These are phyloP conservation scores for Cataglyphis altisquamis DNA, from an alignment of 2,888 invertebrate genomes.

Conservation along the genomic window DNA sequence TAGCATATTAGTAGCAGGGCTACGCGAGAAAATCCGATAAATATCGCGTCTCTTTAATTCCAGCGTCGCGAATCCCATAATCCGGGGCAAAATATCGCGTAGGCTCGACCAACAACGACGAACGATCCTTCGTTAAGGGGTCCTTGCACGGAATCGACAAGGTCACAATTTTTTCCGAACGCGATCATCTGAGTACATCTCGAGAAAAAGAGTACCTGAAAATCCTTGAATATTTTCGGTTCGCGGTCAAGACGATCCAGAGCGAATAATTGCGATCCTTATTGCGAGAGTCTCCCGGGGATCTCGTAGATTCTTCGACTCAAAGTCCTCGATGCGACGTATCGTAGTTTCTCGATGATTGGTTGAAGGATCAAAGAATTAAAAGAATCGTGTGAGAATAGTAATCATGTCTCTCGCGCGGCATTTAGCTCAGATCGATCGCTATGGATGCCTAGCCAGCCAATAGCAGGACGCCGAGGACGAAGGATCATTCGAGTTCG, in stretches of 20 bases:
- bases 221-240: slow-evolving; percentile 40
- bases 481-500: slow-evolving; percentile 65
- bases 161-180: slow-evolving; percentile 23
- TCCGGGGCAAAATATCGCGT: slow-evolving; percentile 11
- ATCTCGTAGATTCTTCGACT: slow-evolving; percentile 7
- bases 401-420: slow-evolving; percentile 44
- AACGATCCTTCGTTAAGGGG: slow-evolving; percentile 66
- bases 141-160: slow-evolving; percentile 29
- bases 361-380: neutral
- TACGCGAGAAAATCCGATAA: slow-evolving; percentile 23
- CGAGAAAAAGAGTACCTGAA: slow-evolving; percentile 58
- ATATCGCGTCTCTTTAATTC: slow-evolving; percentile 30
- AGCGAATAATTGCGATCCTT: neutral
- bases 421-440: slow-evolving; percentile 17
- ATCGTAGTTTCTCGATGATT: slow-evolving; percentile 17
- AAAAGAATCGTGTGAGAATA: slow-evolving; percentile 27
- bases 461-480: slow-evolving; percentile 50
- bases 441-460: neutral
- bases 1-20: slow-evolving; percentile 5
- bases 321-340: slow-evolving; percentile 13
- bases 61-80: slow-evolving; percentile 20
- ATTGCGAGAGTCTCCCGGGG: neutral
- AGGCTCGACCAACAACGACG: slow-evolving; percentile 46
- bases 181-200: slow-evolving; percentile 38
- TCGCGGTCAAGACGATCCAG: slow-evolving; percentile 12